A percentile compares a stretch with the other conserved stretches of the same genome.
These are phyloP conservation scores for Asteroscopus sphinx DNA, from an alignment of 2,888 invertebrate species.

Conservation along the genomic window DNA sequence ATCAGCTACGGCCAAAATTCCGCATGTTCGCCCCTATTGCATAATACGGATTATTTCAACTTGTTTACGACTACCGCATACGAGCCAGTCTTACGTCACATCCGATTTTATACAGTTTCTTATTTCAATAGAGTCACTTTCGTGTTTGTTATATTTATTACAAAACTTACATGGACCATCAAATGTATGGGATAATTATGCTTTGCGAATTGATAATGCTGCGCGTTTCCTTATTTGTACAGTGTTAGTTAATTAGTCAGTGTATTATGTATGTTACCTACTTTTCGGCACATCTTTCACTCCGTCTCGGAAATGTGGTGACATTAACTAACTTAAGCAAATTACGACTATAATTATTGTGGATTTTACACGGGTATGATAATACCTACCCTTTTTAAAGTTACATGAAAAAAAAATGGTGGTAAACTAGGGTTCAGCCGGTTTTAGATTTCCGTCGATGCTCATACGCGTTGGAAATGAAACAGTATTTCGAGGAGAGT, in stretches of 20 bases:
- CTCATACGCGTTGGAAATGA: conserved; percentile 7
- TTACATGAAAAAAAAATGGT: neutral
- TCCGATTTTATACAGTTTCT: conserved; percentile 61
- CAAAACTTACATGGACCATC: conserved; percentile 54
- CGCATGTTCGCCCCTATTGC: conserved; percentile 60
- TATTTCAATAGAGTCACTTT: conserved; percentile 56
- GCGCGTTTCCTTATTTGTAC: conserved; percentile 55
- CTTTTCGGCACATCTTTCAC: conserved; percentile 27
- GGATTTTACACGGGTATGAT: conserved; percentile 5
- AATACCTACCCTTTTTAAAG: neutral
- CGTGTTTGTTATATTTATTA: conserved; percentile 63
- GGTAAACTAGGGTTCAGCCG: neutral
- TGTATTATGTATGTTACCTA: conserved; percentile 15
- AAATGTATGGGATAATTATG: conserved; percentile 57
- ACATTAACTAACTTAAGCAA: conserved; percentile 23
- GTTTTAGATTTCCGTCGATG: conserved; percentile 13
- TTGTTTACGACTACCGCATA: conserved; percentile 63
- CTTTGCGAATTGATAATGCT: conserved; percentile 71
- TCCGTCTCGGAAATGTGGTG: conserved; percentile 21
- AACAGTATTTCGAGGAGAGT: conserved; percentile 9
- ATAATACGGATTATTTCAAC: conserved; percentile 69
- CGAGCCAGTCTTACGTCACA: conserved; percentile 65
- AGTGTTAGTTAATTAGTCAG: conserved; percentile 1
- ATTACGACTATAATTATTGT: conserved; percentile 7
- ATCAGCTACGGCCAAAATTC: conserved; percentile 60